These are phyloP conservation scores for Lutjanus argentimaculatus DNA, from an alignment of 2,797 vertebrate species.

Conservation along the genomic window DNA sequence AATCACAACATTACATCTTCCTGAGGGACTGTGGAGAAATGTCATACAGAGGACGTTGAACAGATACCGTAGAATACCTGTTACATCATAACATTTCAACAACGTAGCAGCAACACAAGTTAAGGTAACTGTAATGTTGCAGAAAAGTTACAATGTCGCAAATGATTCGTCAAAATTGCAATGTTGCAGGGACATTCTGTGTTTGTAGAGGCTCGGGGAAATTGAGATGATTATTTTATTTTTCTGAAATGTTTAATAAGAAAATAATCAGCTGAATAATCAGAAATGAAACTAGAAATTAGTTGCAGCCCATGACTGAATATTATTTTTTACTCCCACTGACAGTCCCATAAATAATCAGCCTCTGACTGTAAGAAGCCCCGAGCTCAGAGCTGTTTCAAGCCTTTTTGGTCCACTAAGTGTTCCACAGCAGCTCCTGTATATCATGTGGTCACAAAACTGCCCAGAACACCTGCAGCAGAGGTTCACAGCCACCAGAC, in stretches of 20 bases:
- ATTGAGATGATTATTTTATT: not conserved
- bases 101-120: too few species aligned
- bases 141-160: too few species aligned
- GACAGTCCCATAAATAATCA: not conserved
- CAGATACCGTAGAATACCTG: too few species aligned
- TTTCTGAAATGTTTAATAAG: not conserved
- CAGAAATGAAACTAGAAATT: not conserved
- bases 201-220: not conserved
- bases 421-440: not conserved
- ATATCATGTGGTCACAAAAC: not conserved
- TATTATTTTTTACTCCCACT: not conserved
- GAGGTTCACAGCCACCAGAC: not conserved
- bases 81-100: too few species aligned
- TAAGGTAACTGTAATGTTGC: too few species aligned
- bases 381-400: not conserved
- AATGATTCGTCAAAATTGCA: too few species aligned
- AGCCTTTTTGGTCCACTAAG: not conserved
- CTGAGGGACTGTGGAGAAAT: too few species aligned
- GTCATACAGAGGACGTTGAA: too few species aligned
- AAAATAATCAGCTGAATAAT: too few species aligned
- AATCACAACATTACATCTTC: too few species aligned
- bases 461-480: not conserved
- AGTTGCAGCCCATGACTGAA: not conserved
- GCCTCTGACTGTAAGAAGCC: not conserved
- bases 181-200: too few species aligned